phyloP scores from a whole-genome alignment of 1,140 invertebrate species.

The Hormaphis cornu region DNA sequence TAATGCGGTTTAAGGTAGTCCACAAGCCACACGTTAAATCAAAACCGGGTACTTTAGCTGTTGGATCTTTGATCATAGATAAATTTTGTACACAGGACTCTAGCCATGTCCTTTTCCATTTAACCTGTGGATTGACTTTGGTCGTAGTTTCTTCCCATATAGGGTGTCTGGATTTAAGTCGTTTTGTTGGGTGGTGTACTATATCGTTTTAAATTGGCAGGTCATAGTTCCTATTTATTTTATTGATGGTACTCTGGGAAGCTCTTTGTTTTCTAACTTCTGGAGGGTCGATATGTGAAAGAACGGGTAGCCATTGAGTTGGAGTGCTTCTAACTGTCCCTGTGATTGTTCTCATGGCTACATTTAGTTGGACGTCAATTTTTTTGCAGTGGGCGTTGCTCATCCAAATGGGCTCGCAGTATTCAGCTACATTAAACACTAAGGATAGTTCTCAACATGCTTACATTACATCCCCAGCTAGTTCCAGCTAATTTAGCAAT shows the following conservation, averaged over 20 bases:
- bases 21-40: slow-evolving; percentile 4
- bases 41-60: slow-evolving; percentile 3
- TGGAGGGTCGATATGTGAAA: background rate
- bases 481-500: background rate
- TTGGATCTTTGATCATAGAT: background rate
- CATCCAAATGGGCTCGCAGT: background rate
- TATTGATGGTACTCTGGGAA: background rate
- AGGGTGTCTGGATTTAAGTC: background rate
- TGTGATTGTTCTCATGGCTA: background rate
- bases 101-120: background rate
- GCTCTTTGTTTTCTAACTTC: background rate
- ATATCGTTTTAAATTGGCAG: background rate
- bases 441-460: slow-evolving; percentile 18
- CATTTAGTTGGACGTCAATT: background rate
- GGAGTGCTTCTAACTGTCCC: slow-evolving; percentile 5
- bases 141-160: background rate
- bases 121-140: background rate
- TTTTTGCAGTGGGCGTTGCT: background rate
- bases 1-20: background rate
- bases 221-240: background rate
- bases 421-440: background rate
- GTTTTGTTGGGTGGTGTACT: background rate
- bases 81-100: background rate
- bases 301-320: slow-evolving; percentile 15
- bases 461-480: background rate